Evolutionary conservation across 2,888 invertebrate genomes (phyloP).

Genomic region (Baronia brevicornis): DNA sequence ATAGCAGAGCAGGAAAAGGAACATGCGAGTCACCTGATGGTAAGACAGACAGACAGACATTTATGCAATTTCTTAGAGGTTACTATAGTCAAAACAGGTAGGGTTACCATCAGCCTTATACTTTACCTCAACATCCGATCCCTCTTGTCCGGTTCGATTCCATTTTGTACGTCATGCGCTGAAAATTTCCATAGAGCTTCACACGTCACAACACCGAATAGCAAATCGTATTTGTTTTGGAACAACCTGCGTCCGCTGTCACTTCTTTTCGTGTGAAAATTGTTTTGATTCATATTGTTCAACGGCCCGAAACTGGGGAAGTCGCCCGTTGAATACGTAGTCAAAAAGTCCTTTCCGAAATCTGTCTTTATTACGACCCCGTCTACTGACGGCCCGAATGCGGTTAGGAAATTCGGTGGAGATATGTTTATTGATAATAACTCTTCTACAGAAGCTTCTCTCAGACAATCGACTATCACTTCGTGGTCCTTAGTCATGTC

Average conservation of each 20-base stretch:
- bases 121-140: constrained; percentile 84
- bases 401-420: constrained; percentile 87
- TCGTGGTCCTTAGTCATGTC: constrained; percentile 89
- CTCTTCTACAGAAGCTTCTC: constrained; percentile 84
- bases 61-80: no score
- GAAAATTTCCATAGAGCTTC: constrained; percentile 95
- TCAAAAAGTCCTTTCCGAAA: constrained; percentile 86
- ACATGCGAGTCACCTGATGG: no score
- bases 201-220: constrained; percentile 93
- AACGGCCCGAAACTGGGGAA: constrained; percentile 78
- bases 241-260: constrained; percentile 76
- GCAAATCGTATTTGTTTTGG: constrained; percentile 84
- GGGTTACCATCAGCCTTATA: no score
- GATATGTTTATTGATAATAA: constrained; percentile 84
- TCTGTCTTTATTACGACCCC: constrained; percentile 94
- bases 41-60: no score
- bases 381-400: constrained; percentile 95
- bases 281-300: constrained; percentile 71
- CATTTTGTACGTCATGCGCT: constrained; percentile 86
- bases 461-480: constrained; percentile 87
- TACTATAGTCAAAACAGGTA: no score
- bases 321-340: constrained; percentile 80
- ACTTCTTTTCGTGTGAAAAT: constrained; percentile 77
- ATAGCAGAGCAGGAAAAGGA: no score
- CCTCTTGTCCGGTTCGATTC: constrained; percentile 90